Base-by-base conservation (phyloP, 2,888 invertebrate genomes). In the Thymelicus acteon region DNA sequence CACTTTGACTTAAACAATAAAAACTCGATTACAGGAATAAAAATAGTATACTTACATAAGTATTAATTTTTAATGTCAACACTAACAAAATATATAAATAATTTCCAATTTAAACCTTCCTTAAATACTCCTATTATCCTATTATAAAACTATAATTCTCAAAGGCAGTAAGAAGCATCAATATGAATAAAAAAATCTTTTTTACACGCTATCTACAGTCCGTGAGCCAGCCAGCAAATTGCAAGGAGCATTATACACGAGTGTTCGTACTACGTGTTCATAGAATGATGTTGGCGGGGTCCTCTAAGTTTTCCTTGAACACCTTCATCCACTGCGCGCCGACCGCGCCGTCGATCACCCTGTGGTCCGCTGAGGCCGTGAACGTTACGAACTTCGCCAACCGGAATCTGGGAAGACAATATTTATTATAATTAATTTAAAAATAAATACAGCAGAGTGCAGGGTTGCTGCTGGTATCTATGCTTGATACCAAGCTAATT, bases 261-360 rank as follows among this genome's bases (percentile, higher is more conserved):
- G 63, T 58, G 2, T 37, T 4, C 15, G 54, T 60, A 15, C 5
- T 37, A 1, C 15, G 54, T 60, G 31, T 76, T 78, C 44, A 79
- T 72, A 99, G 95, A 76, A 99, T 96, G 97, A 99, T 99, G 75
- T 97, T 96, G 77, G 97, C 96, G 39, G 99, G 99, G 84, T 98
- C 97, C 91, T 99, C 99, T 76, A 99, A 92, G 85, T 96, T 96
- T 73, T 96, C 96, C 80, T 96, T 97, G 94, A 99, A 98, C 66
- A 96, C 97, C 81, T 97, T 95, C 83, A 99, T 95, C 99, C 99
- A 99, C 85, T 97, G 96, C 2, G 99, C 99, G 68, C 99, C 99
- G 6, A 99, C 97, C 77, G 99, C 99, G 63, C 99, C 99, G 90
- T 99, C 99, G 7, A 99, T 97, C 37, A 98, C 98, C 81, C 99